These are phyloP conservation scores for Stegostoma tigrinum DNA, from an alignment of 2,113 vertebrate species.

Conservation along the genomic window DNA sequence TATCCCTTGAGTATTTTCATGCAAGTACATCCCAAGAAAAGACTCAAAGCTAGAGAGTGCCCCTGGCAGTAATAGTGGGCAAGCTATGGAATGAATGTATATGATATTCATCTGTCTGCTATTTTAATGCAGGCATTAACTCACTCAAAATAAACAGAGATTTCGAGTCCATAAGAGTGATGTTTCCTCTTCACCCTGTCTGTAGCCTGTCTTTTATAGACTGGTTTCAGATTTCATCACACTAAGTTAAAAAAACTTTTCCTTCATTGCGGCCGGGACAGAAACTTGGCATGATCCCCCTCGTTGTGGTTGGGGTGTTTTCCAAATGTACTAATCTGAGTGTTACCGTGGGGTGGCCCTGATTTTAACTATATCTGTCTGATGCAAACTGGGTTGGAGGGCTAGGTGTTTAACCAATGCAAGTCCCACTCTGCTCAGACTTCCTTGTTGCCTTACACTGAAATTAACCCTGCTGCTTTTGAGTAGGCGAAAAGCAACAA, in stretches of 20 bases:
- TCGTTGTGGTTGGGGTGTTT: background rate
- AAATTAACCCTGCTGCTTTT: too few species aligned
- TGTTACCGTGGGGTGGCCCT: background rate
- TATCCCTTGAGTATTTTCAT: background rate
- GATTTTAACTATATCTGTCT: background rate
- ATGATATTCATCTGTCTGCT: background rate
- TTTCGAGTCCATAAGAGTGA: background rate
- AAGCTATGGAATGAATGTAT: background rate
- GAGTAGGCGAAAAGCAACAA: too few species aligned
- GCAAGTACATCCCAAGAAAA: background rate
- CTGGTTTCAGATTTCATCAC: background rate
- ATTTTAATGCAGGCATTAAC: background rate
- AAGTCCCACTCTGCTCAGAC: background rate
- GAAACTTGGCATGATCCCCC: background rate
- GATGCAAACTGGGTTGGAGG: background rate
- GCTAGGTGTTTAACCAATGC: background rate
- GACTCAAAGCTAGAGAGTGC: background rate
- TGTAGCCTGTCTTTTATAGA: background rate
- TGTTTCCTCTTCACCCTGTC: background rate
- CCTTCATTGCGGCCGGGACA: background rate
- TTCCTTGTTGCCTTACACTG: background rate
- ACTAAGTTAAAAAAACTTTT: background rate
- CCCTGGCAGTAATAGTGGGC: background rate
- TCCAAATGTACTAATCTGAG: background rate
- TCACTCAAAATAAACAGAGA: slow-evolving; percentile 21